Evolutionary conservation across 2,113 vertebrate species (phyloP).

Genomic region (Hypomesus transpacificus): DNA sequence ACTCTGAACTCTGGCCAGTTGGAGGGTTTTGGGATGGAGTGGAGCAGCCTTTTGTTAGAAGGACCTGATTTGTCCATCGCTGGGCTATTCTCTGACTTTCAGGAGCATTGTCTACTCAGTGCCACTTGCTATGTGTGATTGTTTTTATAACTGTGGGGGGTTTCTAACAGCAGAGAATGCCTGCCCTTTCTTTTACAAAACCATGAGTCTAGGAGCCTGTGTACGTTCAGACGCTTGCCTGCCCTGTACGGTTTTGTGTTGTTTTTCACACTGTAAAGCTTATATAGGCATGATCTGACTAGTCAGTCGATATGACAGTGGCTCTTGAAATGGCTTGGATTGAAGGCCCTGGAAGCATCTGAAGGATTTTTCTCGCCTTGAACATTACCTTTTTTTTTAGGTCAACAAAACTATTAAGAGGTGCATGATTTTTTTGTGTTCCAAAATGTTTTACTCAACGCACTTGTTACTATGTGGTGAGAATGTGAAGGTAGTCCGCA

Average conservation of each 20-base stretch:
- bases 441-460: conserved; percentile 64
- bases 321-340: conserved; percentile 44
- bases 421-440: conserved; percentile 71
- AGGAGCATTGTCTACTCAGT: conserved; percentile 44
- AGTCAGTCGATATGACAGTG: conserved; percentile 50
- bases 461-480: conserved; percentile 77
- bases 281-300: conserved; percentile 68
- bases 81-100: conserved; percentile 33
- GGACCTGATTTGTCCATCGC: conserved; percentile 29
- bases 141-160: conserved; percentile 59
- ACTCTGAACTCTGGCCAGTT: conserved; percentile 5
- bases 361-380: conserved; percentile 62
- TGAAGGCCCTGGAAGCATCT: conserved; percentile 31
- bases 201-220: conserved; percentile 57
- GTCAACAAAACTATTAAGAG: conserved; percentile 68
- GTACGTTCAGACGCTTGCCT: conserved; percentile 68
- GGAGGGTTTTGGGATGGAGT: conserved; percentile 9
- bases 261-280: conserved; percentile 70
- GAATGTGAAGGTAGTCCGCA: conserved; percentile 75
- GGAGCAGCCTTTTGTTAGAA: conserved; percentile 32
- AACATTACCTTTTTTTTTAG: conserved; percentile 73
- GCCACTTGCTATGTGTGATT: conserved; percentile 32
- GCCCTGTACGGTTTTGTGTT: conserved; percentile 71
- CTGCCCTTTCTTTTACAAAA: conserved; percentile 60
- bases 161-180: conserved; percentile 65